Percentiles rank a stretch among this genome's conserved stretches.
phyloP scores from a whole-genome alignment of 1,140 invertebrate species.

The Formica selysi region DNA sequence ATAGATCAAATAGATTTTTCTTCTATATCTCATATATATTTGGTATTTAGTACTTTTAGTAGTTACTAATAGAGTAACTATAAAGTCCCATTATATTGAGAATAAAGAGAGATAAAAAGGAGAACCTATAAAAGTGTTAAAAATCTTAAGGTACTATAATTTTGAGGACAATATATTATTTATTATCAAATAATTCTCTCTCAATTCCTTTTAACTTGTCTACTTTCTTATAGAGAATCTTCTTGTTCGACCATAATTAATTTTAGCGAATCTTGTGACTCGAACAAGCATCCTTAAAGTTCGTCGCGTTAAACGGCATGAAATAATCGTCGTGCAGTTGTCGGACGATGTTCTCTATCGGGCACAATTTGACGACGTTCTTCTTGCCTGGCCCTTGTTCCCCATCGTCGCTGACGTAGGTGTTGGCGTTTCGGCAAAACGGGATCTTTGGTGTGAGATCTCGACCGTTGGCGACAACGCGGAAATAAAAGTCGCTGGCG shows the following conservation, averaged over 20 bases:
- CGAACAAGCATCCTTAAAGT: slow-evolving; percentile 94
- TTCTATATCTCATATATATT: not conserved
- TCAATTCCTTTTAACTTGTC: slow-evolving; percentile 42
- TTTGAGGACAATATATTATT: not conserved
- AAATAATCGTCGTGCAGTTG: slow-evolving; percentile 96
- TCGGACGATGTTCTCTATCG: slow-evolving; percentile 94
- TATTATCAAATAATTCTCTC: slow-evolving; percentile 23
- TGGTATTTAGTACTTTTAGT: not conserved
- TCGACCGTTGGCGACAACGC: slow-evolving; percentile 94
- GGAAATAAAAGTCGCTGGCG: slow-evolving; percentile 92
- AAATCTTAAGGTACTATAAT: slow-evolving; percentile 20
- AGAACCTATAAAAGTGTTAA: slow-evolving; percentile 36
- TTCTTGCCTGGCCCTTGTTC: slow-evolving; percentile 81
- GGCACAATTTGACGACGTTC: slow-evolving; percentile 89
- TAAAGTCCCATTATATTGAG: slow-evolving; percentile 6
- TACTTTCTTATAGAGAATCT: not conserved
- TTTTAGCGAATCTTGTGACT: slow-evolving; percentile 60
- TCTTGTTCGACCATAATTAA: not conserved
- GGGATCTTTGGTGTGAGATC: slow-evolving; percentile 93
- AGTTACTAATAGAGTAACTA: slow-evolving; percentile 7
- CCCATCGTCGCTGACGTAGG: slow-evolving; percentile 81
- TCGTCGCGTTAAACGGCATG: slow-evolving; percentile 91
- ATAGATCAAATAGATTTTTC: not conserved
- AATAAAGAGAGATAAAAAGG: slow-evolving; percentile 30
- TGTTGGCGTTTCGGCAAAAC: slow-evolving; percentile 91